phyloP scores from a whole-genome alignment of 2,888 invertebrate species.

The Caenorhabditis afra region DNA sequence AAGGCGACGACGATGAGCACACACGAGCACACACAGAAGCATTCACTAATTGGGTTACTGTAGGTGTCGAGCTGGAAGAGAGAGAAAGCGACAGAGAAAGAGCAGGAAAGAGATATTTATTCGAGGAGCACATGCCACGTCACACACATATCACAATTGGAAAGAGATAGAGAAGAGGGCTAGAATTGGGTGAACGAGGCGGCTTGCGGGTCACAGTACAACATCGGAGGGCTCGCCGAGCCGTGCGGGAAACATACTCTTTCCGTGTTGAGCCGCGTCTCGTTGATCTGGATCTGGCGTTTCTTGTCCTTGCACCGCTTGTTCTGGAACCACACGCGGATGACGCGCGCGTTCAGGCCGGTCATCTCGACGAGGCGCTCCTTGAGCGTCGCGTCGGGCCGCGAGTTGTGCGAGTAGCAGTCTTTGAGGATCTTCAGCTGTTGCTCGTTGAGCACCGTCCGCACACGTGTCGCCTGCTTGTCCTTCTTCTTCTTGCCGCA shows the following conservation, averaged over 20 bases:
- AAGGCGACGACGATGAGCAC: conserved; percentile 15
- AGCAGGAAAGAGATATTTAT: conserved; percentile 16
- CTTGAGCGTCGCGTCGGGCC: conserved; percentile 99
- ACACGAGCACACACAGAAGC: conserved; percentile 9
- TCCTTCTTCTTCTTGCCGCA: conserved; percentile 82
- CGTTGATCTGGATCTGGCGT: conserved; percentile 95
- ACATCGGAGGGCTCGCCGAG: conserved; percentile 19
- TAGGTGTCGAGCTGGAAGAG: conserved; percentile 33
- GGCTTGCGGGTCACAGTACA: conserved; percentile 45
- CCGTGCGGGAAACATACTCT: conserved; percentile 85
- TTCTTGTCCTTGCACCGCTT: conserved; percentile 98
- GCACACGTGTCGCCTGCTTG: conserved; percentile 92
- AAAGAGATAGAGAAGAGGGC: conserved; percentile 7
- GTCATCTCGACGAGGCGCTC: conserved; percentile 99
- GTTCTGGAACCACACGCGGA: conserved; percentile 97
- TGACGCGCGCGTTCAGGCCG: conserved; percentile 93
- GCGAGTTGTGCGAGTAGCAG: conserved; percentile 96
- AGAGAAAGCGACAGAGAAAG: neutral
- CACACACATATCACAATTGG: conserved; percentile 15
- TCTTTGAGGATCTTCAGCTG: conserved; percentile 97
- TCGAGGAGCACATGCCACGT: conserved; percentile 21
- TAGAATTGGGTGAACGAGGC: conserved; percentile 3
- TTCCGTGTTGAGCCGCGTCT: conserved; percentile 94
- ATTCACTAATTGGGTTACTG: conserved; percentile 49
- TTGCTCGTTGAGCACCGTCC: conserved; percentile 98